phyloP scores from a whole-genome alignment of 2,888 invertebrate species.

The Phrixothrix hirtus region DNA sequence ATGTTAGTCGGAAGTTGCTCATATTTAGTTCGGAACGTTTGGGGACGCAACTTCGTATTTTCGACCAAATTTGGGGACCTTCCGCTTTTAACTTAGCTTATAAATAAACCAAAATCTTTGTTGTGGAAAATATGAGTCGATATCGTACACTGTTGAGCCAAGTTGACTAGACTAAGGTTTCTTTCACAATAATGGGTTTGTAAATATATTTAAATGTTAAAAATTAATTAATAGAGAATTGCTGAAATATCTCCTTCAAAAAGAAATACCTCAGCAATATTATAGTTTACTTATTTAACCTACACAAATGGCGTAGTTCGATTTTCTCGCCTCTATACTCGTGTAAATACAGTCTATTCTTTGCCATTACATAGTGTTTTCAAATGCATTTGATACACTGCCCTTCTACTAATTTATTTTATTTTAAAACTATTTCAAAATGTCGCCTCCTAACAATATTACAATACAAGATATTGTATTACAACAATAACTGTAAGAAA shows the following conservation, averaged over 20 bases:
- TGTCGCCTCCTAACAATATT: slow-evolving; percentile 1
- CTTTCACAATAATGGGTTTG: slow-evolving; percentile 5
- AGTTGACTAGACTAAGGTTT: slow-evolving; percentile 33
- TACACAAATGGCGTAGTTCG: neutral
- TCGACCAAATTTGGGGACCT: slow-evolving; percentile 53
- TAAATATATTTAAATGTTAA: neutral
- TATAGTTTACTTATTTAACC: neutral
- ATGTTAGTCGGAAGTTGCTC: slow-evolving; percentile 57
- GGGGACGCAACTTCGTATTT: slow-evolving; percentile 48
- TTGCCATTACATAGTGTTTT: slow-evolving; percentile 6
- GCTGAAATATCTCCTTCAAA: too few species aligned
- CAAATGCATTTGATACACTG: slow-evolving; percentile 6
- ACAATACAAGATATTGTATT: slow-evolving; percentile 16
- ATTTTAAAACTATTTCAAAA: neutral
- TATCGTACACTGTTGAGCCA: slow-evolving; percentile 51
- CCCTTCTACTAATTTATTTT: neutral
- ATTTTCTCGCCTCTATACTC: slow-evolving; percentile 1
- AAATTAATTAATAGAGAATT: too few species aligned
- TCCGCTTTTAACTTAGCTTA: slow-evolving; percentile 36
- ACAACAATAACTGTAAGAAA: slow-evolving; percentile 14
- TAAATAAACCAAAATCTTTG: too few species aligned
- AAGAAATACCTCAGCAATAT: neutral
- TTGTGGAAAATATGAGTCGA: slow-evolving; percentile 49
- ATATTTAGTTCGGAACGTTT: slow-evolving; percentile 48
- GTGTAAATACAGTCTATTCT: slow-evolving; percentile 10